A percentile compares a stretch with the other conserved stretches of the same genome.
phyloP scores from a whole-genome alignment of 2,113 vertebrate genomes.

The Cariama cristata region DNA sequence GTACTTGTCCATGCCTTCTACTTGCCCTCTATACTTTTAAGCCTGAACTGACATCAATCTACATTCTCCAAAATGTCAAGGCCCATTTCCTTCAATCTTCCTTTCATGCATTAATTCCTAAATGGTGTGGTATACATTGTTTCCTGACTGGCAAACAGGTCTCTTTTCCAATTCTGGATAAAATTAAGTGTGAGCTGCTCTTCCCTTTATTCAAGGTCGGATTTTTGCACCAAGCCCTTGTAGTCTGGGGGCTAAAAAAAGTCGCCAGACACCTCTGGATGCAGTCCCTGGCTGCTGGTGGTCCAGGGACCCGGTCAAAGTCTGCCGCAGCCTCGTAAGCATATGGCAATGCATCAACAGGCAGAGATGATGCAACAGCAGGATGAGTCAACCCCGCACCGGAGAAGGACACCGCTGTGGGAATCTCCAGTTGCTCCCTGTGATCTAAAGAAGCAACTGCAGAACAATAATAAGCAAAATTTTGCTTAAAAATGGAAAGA shows the following conservation, averaged over 20 bases:
- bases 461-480: neutral
- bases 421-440: rapidly evolving
- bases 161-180: neutral
- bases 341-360: neutral
- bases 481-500: neutral
- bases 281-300: neutral
- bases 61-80: neutral
- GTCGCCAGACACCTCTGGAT: neutral
- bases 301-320: neutral
- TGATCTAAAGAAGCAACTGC: neutral
- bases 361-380: neutral
- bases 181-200: neutral
- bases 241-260: neutral
- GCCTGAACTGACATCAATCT: neutral
- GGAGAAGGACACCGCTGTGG: neutral
- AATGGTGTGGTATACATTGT: neutral
- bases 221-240: neutral
- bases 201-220: neutral
- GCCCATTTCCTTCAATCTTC: constrained; percentile 41
- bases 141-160: neutral
- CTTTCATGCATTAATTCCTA: constrained; percentile 17
- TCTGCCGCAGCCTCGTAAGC: neutral
- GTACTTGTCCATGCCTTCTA: neutral
- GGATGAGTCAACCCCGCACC: rapidly evolving
- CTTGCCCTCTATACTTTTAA: neutral